Percentiles rank a stretch among this genome's conserved stretches.
Evolutionary conservation across 2,888 invertebrate species (phyloP).

Genomic region (Elegia similella): DNA sequence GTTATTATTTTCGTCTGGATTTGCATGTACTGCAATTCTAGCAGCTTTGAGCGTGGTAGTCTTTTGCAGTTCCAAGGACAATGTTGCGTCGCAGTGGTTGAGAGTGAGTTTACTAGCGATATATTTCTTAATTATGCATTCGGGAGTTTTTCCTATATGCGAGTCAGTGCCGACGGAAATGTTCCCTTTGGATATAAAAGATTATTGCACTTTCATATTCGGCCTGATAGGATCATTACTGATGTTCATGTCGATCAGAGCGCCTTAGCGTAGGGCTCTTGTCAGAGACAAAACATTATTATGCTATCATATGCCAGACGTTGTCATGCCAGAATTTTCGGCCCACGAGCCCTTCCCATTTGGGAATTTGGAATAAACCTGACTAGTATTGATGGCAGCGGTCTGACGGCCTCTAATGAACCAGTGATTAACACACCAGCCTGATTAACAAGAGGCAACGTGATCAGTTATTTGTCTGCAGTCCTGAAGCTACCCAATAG

Average conservation of each 20-base stretch:
- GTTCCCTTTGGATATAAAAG: constrained; percentile 36
- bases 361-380: no score
- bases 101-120: constrained; percentile 21
- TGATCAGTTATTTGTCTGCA: no score
- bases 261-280: no score
- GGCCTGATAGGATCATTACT: constrained; percentile 27
- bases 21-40: constrained; percentile 23
- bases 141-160: constrained; percentile 28
- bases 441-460: no score
- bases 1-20: constrained; percentile 29
- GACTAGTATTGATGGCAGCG: no score
- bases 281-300: constrained; percentile 31
- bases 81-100: constrained; percentile 18
- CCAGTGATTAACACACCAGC: no score
- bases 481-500: no score
- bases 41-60: constrained; percentile 25
- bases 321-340: no score
- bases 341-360: no score
- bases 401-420: no score
- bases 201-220: constrained; percentile 24
- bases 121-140: constrained; percentile 27
- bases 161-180: constrained; percentile 36
- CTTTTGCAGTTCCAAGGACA: neutral
- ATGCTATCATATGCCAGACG: constrained; percentile 35
- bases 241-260: constrained; percentile 32